These are phyloP conservation scores for Hedya salicella DNA, from an alignment of 2,888 invertebrate species.

Conservation along the genomic window DNA sequence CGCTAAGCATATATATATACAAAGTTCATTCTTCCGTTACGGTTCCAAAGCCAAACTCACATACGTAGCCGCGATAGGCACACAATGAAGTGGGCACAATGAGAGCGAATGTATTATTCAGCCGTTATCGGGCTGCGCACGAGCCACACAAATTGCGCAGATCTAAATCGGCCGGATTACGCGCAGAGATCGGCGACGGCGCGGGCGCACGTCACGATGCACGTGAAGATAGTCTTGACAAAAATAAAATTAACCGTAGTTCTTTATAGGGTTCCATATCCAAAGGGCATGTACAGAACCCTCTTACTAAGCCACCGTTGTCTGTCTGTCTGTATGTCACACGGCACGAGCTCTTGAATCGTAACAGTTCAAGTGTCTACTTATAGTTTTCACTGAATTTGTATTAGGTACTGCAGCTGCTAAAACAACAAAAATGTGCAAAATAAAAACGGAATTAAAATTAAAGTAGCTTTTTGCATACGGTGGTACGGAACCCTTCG, in stretches of 20 bases:
- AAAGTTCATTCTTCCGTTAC: conserved; percentile 19
- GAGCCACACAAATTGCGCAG: conserved; percentile 75
- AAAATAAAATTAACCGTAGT: background rate
- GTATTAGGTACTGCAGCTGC: too few species aligned
- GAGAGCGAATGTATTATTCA: conserved; percentile 73
- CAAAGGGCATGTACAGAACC: too few species aligned
- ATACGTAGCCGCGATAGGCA: conserved; percentile 20
- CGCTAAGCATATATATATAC: background rate
- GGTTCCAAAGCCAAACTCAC: conserved; percentile 34
- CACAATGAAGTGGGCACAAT: conserved; percentile 66
- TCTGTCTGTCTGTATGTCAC: too few species aligned
- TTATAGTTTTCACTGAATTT: too few species aligned
- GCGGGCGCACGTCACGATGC: conserved; percentile 48
- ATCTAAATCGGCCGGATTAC: conserved; percentile 61
- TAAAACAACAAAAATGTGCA: too few species aligned
- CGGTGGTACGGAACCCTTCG: too few species aligned
- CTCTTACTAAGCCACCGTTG: too few species aligned
- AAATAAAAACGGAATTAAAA: too few species aligned
- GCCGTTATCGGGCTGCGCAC: conserved; percentile 70
- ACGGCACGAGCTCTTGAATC: too few species aligned
- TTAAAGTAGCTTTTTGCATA: too few species aligned
- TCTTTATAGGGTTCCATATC: too few species aligned
- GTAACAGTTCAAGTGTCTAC: too few species aligned
- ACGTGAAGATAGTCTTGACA: conserved; percentile 42
- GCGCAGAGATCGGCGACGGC: conserved; percentile 48